Evolutionary conservation across 2,797 vertebrate genomes (phyloP).

Genomic region (Notolepis coatsorum): DNA sequence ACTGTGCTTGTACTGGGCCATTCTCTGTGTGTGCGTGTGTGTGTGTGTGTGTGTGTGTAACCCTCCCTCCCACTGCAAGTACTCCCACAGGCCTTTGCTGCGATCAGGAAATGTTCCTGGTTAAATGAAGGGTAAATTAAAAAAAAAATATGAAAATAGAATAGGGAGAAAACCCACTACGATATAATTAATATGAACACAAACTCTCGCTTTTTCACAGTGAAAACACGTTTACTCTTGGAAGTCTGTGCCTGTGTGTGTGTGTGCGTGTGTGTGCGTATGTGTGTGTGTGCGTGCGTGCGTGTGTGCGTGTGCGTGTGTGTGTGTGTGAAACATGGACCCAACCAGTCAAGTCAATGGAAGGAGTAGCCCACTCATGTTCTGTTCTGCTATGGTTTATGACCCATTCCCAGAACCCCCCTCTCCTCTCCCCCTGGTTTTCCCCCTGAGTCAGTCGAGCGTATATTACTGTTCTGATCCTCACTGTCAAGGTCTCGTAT

Average conservation of each 20-base stretch:
- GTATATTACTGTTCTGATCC: constrained; percentile 54
- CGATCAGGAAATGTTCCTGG: too few species aligned
- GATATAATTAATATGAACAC: neutral
- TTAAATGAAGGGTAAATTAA: too few species aligned
- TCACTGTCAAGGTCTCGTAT: constrained; percentile 52
- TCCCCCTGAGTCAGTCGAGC: constrained; percentile 45
- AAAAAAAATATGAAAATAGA: too few species aligned
- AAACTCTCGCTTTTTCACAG: constrained; percentile 28
- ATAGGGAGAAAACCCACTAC: too few species aligned
- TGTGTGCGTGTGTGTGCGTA: neutral
- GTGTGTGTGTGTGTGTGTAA: too few species aligned
- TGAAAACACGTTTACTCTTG: constrained; percentile 54
- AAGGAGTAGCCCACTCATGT: constrained; percentile 25
- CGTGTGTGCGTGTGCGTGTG: constrained; percentile 35
- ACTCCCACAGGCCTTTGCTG: too few species aligned
- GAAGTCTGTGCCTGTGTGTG: too few species aligned
- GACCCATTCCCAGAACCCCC: constrained; percentile 51
- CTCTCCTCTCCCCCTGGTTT: too few species aligned
- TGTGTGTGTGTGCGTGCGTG: neutral
- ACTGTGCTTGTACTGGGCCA: too few species aligned
- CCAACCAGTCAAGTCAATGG: constrained; percentile 8
- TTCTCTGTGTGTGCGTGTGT: too few species aligned
- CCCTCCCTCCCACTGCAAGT: too few species aligned
- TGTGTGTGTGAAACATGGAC: constrained; percentile 30
- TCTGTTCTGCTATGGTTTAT: constrained; percentile 29